Percentiles rank a stretch among this genome's conserved stretches.
Conservation (phyloP, 2,113 vertebrate species). For the Spheniscus mendiculus region DNA sequence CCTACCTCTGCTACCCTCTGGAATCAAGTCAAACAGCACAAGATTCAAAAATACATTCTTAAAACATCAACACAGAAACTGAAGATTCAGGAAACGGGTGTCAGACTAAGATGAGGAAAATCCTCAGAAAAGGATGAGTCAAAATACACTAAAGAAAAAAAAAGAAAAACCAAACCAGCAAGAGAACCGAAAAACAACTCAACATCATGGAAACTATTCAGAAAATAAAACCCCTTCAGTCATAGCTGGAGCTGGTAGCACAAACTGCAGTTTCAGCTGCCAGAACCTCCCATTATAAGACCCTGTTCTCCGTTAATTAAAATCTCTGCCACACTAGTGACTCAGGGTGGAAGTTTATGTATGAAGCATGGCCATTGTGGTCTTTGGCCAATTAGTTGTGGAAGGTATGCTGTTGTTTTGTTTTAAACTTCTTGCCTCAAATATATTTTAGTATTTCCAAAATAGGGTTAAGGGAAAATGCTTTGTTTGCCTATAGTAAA, state of each 20-base stretch:
- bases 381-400: not conserved
- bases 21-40: constrained; percentile 1
- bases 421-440: not conserved
- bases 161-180: not conserved
- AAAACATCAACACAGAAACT: not conserved
- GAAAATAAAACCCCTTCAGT: constrained; percentile 35
- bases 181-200: constrained; percentile 25
- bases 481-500: not conserved
- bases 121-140: constrained; percentile 56
- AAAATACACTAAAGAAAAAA: constrained; percentile 17
- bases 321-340: not conserved
- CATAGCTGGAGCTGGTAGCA: constrained; percentile 1
- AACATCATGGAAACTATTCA: constrained; percentile 40
- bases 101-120: no score
- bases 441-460: not conserved
- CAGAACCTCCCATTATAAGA: not conserved
- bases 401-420: not conserved
- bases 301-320: not conserved
- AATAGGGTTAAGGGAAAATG: not conserved
- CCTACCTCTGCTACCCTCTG: not conserved
- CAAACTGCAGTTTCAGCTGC: not conserved
- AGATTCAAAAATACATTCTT: constrained; percentile 46
- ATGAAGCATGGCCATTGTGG: not conserved
- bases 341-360: not conserved
- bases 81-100: constrained; percentile 13